Evolutionary conservation across 2,113 vertebrate genomes (phyloP).

Genomic region (Rattus rattus): DNA sequence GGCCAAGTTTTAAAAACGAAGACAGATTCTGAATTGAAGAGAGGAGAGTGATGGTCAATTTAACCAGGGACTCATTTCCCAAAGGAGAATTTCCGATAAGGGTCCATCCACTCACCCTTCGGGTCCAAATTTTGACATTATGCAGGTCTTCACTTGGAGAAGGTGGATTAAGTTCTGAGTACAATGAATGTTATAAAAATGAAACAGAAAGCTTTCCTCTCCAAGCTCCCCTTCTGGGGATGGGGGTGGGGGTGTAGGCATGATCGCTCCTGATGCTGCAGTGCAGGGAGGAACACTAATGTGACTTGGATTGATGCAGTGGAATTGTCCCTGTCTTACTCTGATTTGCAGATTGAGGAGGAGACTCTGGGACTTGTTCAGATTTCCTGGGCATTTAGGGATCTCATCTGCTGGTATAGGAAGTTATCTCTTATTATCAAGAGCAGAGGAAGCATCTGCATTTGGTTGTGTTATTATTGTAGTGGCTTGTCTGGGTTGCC

Average conservation of each 20-base stretch:
- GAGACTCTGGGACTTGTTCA: background rate
- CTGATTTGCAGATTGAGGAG: background rate
- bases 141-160: slow-evolving; percentile 39
- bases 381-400: background rate
- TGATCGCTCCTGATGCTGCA: background rate
- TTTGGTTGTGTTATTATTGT: slow-evolving; percentile 30
- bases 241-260: background rate
- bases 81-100: slow-evolving; percentile 37
- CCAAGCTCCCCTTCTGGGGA: slow-evolving; percentile 45
- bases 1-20: slow-evolving; percentile 55
- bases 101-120: background rate
- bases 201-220: slow-evolving; percentile 67
- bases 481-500: slow-evolving; percentile 46
- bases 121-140: background rate
- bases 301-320: background rate
- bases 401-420: background rate
- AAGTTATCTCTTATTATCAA: slow-evolving; percentile 52
- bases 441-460: slow-evolving; percentile 68
- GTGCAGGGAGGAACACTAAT: background rate
- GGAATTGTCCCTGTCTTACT: background rate
- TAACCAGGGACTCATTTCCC: background rate
- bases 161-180: slow-evolving; percentile 14
- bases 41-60: slow-evolving; percentile 14
- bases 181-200: slow-evolving; percentile 54
- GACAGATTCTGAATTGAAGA: background rate